Conservation (phyloP, 1,140 invertebrate genomes). For the Plectrocnemia conspersa region DNA sequence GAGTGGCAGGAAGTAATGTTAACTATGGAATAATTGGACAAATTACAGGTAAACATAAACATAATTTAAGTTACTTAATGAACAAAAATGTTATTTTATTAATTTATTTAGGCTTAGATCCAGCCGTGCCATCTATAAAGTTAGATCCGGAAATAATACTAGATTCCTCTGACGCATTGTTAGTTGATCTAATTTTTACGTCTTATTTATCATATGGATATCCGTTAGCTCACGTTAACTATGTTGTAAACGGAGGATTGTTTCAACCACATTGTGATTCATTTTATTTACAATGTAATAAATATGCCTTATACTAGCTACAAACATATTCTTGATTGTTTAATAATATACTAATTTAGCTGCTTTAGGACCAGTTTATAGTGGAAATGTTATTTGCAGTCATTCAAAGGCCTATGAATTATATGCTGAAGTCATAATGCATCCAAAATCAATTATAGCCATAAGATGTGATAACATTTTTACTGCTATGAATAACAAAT, state of each 20-base stretch:
- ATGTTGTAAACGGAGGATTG: constrained; percentile 27
- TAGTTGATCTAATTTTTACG: constrained; percentile 31
- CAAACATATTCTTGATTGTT: constrained; percentile 1
- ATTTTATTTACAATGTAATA: background rate
- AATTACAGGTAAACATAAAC: constrained; percentile 27
- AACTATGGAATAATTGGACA: constrained; percentile 17
- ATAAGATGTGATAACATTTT: constrained; percentile 6
- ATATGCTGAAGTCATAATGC: constrained; percentile 15
- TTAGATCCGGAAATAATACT: constrained; percentile 24
- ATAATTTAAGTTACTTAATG: background rate
- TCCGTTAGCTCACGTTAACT: constrained; percentile 29
- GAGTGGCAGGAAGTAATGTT: constrained; percentile 20
- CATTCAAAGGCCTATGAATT: constrained; percentile 24
- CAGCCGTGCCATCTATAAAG: constrained; percentile 24
- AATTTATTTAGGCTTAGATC: constrained; percentile 26
- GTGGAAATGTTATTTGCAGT: constrained; percentile 25
- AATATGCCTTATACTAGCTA: background rate
- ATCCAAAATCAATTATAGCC: constrained; percentile 7
- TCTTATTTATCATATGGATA: constrained; percentile 28
- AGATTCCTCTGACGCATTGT: constrained; percentile 20
- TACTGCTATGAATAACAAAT: constrained; percentile 5
- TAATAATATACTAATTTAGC: background rate
- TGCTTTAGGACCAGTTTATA: background rate
- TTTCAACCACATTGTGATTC: constrained; percentile 21
- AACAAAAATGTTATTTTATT: background rate